Base-by-base conservation (phyloP, 2,113 vertebrate species). In the Arenaria interpres region DNA sequence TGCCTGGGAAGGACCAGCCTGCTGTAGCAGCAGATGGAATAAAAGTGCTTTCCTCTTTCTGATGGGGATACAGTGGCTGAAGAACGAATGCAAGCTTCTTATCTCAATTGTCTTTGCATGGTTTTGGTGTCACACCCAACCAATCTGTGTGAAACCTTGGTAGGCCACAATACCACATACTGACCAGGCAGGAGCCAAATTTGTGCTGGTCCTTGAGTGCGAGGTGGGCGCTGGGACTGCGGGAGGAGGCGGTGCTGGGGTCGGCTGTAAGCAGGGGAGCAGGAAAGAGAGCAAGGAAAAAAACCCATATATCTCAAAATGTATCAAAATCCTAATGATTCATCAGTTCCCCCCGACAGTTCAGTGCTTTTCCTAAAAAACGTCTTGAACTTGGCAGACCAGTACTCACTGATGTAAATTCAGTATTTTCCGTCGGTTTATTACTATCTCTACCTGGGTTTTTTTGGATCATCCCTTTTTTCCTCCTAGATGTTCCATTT, bases 191-290 rank as follows among this genome's bases (percentile, higher is more conserved):
- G 57, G 17, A 83, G 43, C 17, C 17, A 69, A 84, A 86, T 2
- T 2, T 3, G 1, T 0, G 0, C 15, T 46, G 20, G 5, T 39
- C 39, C 33, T 68, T 3, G 0, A 0, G 0, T 4, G 19, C 2
- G 0, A 54, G 22, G 28, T 46, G n/a, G 25, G 17, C 0, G 0
- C 39, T 6, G 1, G 37, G n/a, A 24, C 30, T 83, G 33, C 4
- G 0, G 23, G 18, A 37, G 14, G 57, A 68, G 7, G 14, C 0
- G 12, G 25, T 43, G 7, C 59, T 62, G 39, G 10, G 7, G 4
- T 19, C n/a, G 68, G 41, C 19, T 1, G 3, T 1, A 1, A 27
- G 23, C 10, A 27, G 35, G 23, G 13, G 2, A 84, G 25, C 27
- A 37, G 39, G 17, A 73, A 1, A 20, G 4, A 4, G 7, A 22